Evolutionary conservation across 2,888 invertebrate species (phyloP), one percentile per base, ranked within the genome.

Genomic region (Athalia circularis): DNA sequence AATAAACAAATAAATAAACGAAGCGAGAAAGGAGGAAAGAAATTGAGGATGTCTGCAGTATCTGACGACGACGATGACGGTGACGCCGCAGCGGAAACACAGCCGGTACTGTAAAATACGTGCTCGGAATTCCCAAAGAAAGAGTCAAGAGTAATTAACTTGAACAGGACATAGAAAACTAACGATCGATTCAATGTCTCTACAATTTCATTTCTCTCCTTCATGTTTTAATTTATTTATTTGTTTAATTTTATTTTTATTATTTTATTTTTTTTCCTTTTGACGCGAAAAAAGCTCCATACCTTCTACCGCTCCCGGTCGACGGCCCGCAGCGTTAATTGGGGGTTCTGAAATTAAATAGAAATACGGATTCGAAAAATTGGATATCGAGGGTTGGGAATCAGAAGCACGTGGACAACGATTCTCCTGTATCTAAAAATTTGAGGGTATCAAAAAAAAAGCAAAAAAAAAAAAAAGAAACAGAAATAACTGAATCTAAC

Each of bases 71-170:
- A 29, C 29, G 29, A 29, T 29, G 29, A 29, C 29, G 29, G 29
- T 86, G 88, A 87, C 87, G 85, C 86, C 86, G 81, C 85, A 88
- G 83, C 88, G 89, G 89, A 88, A 89, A 87, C 86, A 82, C 83
- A 50, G 68, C 70, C 57, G 70, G 59, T 15, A 43, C 8, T 5
- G 81, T 81, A 83, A 81, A 78, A 81, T 82, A 84, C 88, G 87
- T 86, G 86, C 77, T 79, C 76, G 80, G 84, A 86, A 88, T 89
- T 78, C 81, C 67, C 81, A 85, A 88, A 84, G 9, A 50, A 75
- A 75, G 11, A 62, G 62, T 75, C 50, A 29, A 29, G 52, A 75
- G 75, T 75, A 75, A 75, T 75, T 75, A 62, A 64, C 75, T 75
- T 62, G 11, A 43, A 62, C 62, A 75, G 50, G 48, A 62, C 75